Base-by-base conservation (phyloP, 2,113 vertebrate species). In the Channa maculata region DNA sequence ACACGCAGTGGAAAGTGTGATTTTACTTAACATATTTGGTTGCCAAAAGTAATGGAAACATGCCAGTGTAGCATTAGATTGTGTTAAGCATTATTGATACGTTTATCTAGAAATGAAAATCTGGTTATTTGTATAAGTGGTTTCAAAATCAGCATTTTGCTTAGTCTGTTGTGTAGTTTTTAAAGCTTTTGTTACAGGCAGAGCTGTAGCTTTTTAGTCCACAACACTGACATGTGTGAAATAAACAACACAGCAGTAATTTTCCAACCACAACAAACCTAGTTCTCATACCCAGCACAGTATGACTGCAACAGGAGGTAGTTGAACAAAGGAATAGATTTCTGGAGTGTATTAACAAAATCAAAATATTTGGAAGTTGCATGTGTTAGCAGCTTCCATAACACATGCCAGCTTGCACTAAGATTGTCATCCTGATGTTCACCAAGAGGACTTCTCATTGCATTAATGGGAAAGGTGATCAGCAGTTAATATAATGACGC, bases 1-100 rank as follows among this genome's bases (percentile, higher is more conserved):
- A 54, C 0, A 33, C 14, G 37, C 13, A n/a, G 13, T 6, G 1
- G 10, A 50, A 54, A 9, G 9, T 62, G 14, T 33, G 65, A 64
- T 51, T 64, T 59, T 34, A 68, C 49, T 43, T 55, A 59, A 12
- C 1, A 3, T 41, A 10, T 66, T 57, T 63, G 8, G 14, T 12
- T 68, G 58, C 43, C 49, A 74, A 14, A 49, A 38, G 49, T 50
- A 43, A 69, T 46, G 51, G 14, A 59, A 64, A 45, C 11, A 34
- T 58, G 11, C 45, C 52, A 51, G 51, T 39, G 44, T 38, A 49
- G 45, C 44, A 50, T 57, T 44, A 5, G 2, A 2, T 44, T 60
- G 4, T 5, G 36, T 72, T 43, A 15, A 36, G 5, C 6, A 24
- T 24, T 24, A 24, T 24, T 24, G 24, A 24, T 24, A 24, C 24